Evolutionary conservation across 2,888 invertebrate genomes (phyloP).

Genomic region (Villa cingulata): DNA sequence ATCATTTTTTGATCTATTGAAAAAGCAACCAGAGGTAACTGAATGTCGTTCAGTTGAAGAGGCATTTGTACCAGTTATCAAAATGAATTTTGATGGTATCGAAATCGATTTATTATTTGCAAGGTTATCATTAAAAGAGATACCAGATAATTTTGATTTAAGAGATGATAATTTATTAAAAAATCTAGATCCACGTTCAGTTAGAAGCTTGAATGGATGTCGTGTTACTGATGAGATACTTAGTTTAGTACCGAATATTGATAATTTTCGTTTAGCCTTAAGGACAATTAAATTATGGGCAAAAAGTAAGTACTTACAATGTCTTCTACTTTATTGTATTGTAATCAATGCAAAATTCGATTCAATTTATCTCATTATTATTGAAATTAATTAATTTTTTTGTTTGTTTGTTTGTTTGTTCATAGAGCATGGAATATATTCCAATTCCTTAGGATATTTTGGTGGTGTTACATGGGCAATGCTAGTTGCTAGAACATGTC

Average conservation of each 20-base stretch:
- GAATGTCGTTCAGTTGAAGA: slow-evolving; percentile 87
- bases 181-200: slow-evolving; percentile 92
- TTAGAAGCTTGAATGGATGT: slow-evolving; percentile 93
- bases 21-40: slow-evolving; percentile 71
- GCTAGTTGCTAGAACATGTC: slow-evolving; percentile 95
- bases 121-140: slow-evolving; percentile 83
- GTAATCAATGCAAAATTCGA: no score
- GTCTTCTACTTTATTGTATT: no score
- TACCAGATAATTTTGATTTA: slow-evolving; percentile 80
- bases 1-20: slow-evolving; percentile 85
- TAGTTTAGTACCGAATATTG: slow-evolving; percentile 85
- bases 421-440: slow-evolving; percentile 89
- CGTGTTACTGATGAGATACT: slow-evolving; percentile 98
- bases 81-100: slow-evolving; percentile 97
- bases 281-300: slow-evolving; percentile 97
- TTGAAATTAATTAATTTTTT: slow-evolving; percentile 10
- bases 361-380: background rate
- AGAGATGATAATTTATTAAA: slow-evolving; percentile 82
- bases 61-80: slow-evolving; percentile 97
- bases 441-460: slow-evolving; percentile 93
- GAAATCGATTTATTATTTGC: slow-evolving; percentile 99
- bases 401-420: slow-evolving; percentile 20
- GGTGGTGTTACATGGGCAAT: slow-evolving; percentile 99
- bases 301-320: slow-evolving; percentile 60
- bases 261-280: slow-evolving; percentile 84